Conservation (phyloP, 2,113 vertebrate genomes). For the human (Homo sapiens) region GRCh38 chr7:14172001-14172500, state of each 20-base stretch:
- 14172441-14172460: background rate
- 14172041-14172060: background rate
- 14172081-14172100: background rate
- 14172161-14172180: background rate
- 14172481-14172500: background rate
- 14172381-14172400: background rate
- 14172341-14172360: background rate
- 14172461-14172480: background rate
- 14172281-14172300: background rate
- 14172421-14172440: background rate
- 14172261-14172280: background rate
- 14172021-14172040: fast-evolving
- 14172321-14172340: background rate
- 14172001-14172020: background rate
- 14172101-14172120: background rate
- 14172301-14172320: background rate
- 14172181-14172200: background rate
- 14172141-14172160: background rate
- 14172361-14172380: background rate
- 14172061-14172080: no score
- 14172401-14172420: background rate
- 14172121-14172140: background rate
- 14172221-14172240: background rate
- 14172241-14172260: background rate
- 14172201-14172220: background rate